phyloP scores from a whole-genome alignment of 37 sponge, comb jelly and placozoan species.

The Halisarca cf. caerulea region DNA sequence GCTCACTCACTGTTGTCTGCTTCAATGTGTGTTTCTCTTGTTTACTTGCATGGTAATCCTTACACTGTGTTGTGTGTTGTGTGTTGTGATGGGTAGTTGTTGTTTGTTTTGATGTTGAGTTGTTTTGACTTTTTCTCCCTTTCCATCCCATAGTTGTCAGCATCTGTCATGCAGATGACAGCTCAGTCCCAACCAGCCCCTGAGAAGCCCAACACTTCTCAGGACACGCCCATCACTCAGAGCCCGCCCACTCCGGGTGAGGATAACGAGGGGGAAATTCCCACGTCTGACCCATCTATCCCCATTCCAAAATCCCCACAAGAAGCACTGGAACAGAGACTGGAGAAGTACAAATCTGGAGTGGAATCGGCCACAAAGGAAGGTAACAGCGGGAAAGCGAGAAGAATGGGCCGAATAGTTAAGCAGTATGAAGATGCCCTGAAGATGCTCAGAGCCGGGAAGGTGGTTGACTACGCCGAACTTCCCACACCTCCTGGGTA shows the following conservation, averaged over 20 bases:
- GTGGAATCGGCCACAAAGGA: constrained; percentile 71
- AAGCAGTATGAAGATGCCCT: constrained; percentile 92
- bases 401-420: constrained; percentile 88
- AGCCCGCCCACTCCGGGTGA: constrained; percentile 19
- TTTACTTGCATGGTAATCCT: too few species aligned
- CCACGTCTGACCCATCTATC: constrained; percentile 48
- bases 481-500: constrained; percentile 93
- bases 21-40: too few species aligned
- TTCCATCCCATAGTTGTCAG: too few species aligned
- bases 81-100: too few species aligned
- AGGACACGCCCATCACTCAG: neutral
- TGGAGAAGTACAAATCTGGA: constrained; percentile 77
- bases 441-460: constrained; percentile 63
- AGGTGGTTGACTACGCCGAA: constrained; percentile 63
- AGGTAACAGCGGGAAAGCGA: constrained; percentile 68
- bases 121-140: too few species aligned
- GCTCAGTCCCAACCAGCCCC: neutral
- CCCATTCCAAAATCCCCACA: constrained; percentile 73
- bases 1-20: too few species aligned
- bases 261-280: constrained; percentile 27
- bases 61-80: too few species aligned
- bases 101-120: too few species aligned
- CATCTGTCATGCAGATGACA: too few species aligned
- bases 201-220: neutral
- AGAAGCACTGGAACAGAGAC: constrained; percentile 79